Evolutionary conservation across 2,888 invertebrate genomes (phyloP), one percentile per base, ranked within the genome.

Genomic region (Sinodicranocentrus sp.): DNA sequence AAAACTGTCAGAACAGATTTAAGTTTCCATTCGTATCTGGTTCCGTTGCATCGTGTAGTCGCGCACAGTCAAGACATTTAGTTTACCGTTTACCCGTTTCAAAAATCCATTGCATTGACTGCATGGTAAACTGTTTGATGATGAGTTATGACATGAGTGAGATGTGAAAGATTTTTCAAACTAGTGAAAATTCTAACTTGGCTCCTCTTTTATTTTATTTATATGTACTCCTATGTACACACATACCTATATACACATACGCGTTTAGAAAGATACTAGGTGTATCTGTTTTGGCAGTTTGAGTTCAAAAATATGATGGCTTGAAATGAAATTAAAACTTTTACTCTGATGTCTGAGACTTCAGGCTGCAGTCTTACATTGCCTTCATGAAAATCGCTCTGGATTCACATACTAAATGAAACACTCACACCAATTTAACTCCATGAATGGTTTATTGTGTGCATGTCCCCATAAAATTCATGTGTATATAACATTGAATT

Each of bases 101-200:
- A 13, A 10, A 54, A 76, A 65, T 61, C 61, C 33, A 59, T 43
- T 72, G 48, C n/a, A 48, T 48, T 15, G 10, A n/a, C 48, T 48
- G 43, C 26, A 52, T 33, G 43, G 70, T 79, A 79, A 79, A 72
- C 72, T 72, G 63, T 61, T 70, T 23, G 78, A 65, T 72, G 79
- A 79, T 71, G 72, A 79, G 79, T 79, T 79, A 79, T 79, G 79
- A 79, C 79, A 79, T 26, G 54, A 71, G 54, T 65, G 71, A 63
- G 28, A 79, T 63, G 63, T 72, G 72, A 48, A 48, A 63, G 79
- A 79, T 72, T 72, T 79, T 79, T 79, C 54, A 71, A 59, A 65
- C 71, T 19, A 70, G 39, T 10, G 43, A 79, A 43, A 70, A 71
- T 33, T 17, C 39, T 54, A 25, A 63, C 61, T 33, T 52, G 44